Conservation (phyloP, 2,888 invertebrate genomes). For the Leucozona laternaria region DNA sequence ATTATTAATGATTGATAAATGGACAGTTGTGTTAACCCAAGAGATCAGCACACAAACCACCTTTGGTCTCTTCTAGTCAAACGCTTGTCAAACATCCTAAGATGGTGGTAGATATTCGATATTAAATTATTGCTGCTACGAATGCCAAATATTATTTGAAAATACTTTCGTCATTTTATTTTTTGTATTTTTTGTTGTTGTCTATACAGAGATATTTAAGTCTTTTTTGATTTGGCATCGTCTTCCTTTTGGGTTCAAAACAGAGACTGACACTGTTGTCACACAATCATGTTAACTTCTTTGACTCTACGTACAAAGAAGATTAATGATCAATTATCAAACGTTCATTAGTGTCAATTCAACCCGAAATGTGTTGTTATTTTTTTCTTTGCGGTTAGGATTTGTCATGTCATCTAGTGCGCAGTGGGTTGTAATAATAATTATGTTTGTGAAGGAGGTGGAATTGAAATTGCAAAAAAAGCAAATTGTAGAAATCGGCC, state of each 20-base stretch:
- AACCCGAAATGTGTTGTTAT: slow-evolving; percentile 49
- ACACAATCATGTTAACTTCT: slow-evolving; percentile 71
- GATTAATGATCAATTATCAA: slow-evolving; percentile 74
- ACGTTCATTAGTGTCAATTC: slow-evolving; percentile 75
- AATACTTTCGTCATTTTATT: slow-evolving; percentile 51
- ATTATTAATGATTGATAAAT: slow-evolving; percentile 66
- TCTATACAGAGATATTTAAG: not conserved
- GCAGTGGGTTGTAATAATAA: slow-evolving; percentile 6
- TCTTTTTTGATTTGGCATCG: slow-evolving; percentile 22
- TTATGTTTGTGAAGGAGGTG: slow-evolving; percentile 20
- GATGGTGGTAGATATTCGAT: slow-evolving; percentile 60
- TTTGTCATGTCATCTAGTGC: slow-evolving; percentile 51
- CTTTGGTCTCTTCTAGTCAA: slow-evolving; percentile 70
- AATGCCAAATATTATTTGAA: slow-evolving; percentile 59
- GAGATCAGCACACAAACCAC: slow-evolving; percentile 61
- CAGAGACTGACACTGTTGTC: slow-evolving; percentile 68
- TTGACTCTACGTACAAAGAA: slow-evolving; percentile 49
- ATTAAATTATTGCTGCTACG: slow-evolving; percentile 8
- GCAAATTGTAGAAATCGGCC: slow-evolving; percentile 2
- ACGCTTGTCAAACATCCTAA: slow-evolving; percentile 71
- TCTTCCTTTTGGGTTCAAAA: slow-evolving; percentile 65
- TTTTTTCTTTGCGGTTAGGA: slow-evolving; percentile 30
- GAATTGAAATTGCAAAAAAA: slow-evolving; percentile 29
- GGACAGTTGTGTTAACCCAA: slow-evolving; percentile 64
- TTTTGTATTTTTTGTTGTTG: not conserved